Percentiles rank a stretch among this genome's conserved stretches.
These are phyloP conservation scores for Papilio helenus DNA, from an alignment of 1,140 invertebrate species.

Conservation along the genomic window DNA sequence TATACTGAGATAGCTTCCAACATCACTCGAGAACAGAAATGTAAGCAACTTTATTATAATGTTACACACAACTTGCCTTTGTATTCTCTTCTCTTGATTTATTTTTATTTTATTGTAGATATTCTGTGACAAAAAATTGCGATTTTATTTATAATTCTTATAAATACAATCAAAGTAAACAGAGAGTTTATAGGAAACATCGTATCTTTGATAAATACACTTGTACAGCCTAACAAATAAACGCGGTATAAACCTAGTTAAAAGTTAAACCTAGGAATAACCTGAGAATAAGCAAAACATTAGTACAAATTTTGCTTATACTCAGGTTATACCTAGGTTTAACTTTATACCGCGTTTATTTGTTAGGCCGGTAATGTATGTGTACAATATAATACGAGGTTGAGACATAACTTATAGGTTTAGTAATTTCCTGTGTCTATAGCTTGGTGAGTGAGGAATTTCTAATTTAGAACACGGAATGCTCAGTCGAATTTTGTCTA, in stretches of 20 bases:
- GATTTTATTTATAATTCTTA: neutral
- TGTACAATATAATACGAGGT: neutral
- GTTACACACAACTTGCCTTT: neutral
- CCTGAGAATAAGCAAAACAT: too few relatives aligned
- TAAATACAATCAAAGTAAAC: neutral
- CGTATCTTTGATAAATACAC: neutral
- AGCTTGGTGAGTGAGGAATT: neutral
- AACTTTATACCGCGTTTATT: too few relatives aligned
- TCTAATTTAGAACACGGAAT: neutral
- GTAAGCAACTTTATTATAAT: conserved; percentile 3
- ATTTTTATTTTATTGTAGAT: neutral
- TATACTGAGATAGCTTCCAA: conserved; percentile 8
- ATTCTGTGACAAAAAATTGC: neutral
- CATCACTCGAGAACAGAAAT: conserved; percentile 1
- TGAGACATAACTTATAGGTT: neutral
- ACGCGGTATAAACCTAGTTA: too few relatives aligned
- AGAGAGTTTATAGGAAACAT: neutral
- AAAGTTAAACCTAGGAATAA: too few relatives aligned
- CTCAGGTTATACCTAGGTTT: too few relatives aligned
- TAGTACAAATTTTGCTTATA: too few relatives aligned
- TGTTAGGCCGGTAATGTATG: too few relatives aligned
- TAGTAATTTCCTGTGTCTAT: neutral
- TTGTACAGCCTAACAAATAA: neutral
- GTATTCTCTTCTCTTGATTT: neutral
- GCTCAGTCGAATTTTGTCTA: neutral